A percentile compares a stretch with the other conserved stretches of the same genome.
Evolutionary conservation across 2,888 invertebrate species (phyloP).

Genomic region (Calephelis perditalis): DNA sequence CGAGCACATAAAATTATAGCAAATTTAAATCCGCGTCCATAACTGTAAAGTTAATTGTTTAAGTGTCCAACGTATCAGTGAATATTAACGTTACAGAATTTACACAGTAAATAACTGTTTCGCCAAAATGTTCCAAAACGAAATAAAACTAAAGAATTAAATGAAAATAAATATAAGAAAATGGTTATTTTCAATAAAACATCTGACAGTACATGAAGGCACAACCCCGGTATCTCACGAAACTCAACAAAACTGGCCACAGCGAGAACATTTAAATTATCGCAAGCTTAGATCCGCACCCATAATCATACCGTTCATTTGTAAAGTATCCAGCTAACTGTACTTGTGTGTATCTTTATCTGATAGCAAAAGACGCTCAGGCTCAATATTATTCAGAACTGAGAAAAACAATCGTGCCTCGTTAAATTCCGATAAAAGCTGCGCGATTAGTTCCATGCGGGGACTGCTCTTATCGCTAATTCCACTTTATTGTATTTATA

Average conservation of each 20-base stretch:
- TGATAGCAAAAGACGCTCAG: slow-evolving; percentile 62
- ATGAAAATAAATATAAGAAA: no score
- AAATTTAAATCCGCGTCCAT: no score
- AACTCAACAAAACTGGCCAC: slow-evolving; percentile 50
- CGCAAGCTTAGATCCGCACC: slow-evolving; percentile 68
- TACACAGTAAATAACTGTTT: no score
- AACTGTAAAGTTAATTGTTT: no score
- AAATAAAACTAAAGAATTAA: no score
- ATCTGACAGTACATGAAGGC: slow-evolving; percentile 59
- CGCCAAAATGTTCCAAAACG: no score
- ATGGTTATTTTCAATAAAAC: slow-evolving; percentile 29
- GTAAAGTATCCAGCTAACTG: slow-evolving; percentile 68
- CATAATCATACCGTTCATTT: slow-evolving; percentile 75
- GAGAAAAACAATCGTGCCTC: slow-evolving; percentile 76
- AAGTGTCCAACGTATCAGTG: no score
- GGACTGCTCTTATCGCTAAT: slow-evolving; percentile 39
- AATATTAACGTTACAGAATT: no score
- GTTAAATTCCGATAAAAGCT: slow-evolving; percentile 70
- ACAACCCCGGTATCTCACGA: slow-evolving; percentile 45
- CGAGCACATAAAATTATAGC: no score
- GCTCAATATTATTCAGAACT: slow-evolving; percentile 76
- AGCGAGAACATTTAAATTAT: slow-evolving; percentile 75
- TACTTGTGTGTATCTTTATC: slow-evolving; percentile 73
- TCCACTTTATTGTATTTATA: slow-evolving; percentile 35
- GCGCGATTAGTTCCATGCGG: slow-evolving; percentile 56